These are phyloP conservation scores for Aradophagus sp. DNA, from an alignment of 1,140 invertebrate species.

Conservation along the genomic window DNA sequence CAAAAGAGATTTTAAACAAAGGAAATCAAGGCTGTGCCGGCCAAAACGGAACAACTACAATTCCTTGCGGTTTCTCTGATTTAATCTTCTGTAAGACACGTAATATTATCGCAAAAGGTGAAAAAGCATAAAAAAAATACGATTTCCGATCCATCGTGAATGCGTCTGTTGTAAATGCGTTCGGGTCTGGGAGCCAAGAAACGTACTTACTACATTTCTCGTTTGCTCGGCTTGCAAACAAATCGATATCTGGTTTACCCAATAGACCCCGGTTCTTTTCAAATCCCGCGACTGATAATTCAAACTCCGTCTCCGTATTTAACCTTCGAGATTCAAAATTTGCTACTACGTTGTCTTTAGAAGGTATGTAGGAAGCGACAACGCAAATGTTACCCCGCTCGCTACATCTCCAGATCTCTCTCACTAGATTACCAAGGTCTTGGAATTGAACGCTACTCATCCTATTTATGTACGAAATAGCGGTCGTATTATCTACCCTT, in stretches of 20 bases:
- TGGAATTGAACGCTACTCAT: conserved; percentile 63
- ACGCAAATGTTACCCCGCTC: conserved; percentile 58
- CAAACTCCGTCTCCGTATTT: conserved; percentile 49
- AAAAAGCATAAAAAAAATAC: conserved; percentile 58
- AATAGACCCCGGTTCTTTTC: conserved; percentile 27
- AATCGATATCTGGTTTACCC: conserved; percentile 49
- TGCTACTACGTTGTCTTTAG: conserved; percentile 21
- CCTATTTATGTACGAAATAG: conserved; percentile 65
- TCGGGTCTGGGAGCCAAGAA: conserved; percentile 56
- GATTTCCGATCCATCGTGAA: conserved; percentile 56
- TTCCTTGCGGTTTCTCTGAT: too few species aligned
- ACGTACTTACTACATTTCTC: conserved; percentile 45
- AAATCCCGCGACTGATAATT: conserved; percentile 32
- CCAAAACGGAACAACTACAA: too few species aligned
- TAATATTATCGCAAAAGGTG: conserved; percentile 54
- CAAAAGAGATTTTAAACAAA: conserved; percentile 5
- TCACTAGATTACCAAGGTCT: conserved; percentile 55
- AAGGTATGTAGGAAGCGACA: conserved; percentile 29
- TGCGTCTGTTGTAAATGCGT: conserved; percentile 43
- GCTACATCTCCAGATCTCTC: conserved; percentile 62
- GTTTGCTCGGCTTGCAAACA: conserved; percentile 56
- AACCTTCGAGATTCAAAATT: conserved; percentile 19
- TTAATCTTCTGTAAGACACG: too few species aligned
- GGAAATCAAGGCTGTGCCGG: too few species aligned
- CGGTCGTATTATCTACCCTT: conserved; percentile 62